A percentile compares a stretch with the other conserved stretches of the same genome.
Conservation (phyloP, 2,797 vertebrate genomes). For the Setipinna tenuifilis region DNA sequence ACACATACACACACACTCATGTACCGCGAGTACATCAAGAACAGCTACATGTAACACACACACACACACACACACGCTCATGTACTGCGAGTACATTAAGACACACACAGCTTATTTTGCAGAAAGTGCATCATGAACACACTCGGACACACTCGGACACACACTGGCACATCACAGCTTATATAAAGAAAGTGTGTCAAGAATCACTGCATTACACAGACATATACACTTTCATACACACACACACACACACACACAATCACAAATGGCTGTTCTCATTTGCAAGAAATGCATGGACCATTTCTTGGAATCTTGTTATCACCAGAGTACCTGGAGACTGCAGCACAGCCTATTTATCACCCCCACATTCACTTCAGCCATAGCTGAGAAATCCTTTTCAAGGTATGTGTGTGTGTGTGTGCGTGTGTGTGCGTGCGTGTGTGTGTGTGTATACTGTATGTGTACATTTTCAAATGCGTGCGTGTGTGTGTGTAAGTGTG, state of each 20-base stretch:
- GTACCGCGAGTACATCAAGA: slow-evolving; percentile 40
- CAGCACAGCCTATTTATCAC: background rate
- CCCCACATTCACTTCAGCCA: background rate
- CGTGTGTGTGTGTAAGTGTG: background rate
- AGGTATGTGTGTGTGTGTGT: background rate
- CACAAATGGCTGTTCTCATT: too few species aligned
- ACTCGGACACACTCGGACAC: background rate
- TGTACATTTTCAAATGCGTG: too few species aligned
- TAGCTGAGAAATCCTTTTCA: background rate
- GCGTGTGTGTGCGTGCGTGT: too few species aligned
- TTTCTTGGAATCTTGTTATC: background rate
- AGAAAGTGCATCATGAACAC: background rate
- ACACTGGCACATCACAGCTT: background rate
- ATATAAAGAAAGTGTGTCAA: slow-evolving; percentile 66
- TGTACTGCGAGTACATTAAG: background rate
- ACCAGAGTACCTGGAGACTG: background rate
- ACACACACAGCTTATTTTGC: background rate
- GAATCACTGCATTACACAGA: slow-evolving; percentile 66
- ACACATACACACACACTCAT: too few species aligned
- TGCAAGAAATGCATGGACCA: background rate
- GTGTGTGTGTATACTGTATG: too few species aligned
- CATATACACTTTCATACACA: background rate
- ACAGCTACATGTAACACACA: slow-evolving; percentile 51
- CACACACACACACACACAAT: background rate
- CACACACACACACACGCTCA: background rate